Evolutionary conservation across 2,113 vertebrate genomes (phyloP).

Genomic region (Salvator merianae): DNA sequence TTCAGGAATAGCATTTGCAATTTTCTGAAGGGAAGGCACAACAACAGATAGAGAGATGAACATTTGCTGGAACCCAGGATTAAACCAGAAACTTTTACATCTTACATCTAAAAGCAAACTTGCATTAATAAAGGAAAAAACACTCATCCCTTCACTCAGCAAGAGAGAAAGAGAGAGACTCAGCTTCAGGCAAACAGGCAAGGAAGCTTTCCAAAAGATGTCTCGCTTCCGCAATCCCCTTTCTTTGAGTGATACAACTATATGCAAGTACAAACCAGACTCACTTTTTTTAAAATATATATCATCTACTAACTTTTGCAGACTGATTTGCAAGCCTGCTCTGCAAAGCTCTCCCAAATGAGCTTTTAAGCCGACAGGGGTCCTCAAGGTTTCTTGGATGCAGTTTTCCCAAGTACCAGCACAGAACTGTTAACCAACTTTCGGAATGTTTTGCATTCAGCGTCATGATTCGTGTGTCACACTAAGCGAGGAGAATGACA

Average conservation of each 20-base stretch:
- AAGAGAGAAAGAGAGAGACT: not conserved
- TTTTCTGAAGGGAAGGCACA: not conserved
- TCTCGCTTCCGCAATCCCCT: not conserved
- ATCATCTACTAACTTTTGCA: not conserved
- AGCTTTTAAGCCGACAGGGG: not conserved
- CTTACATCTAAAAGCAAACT: not conserved
- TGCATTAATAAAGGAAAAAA: not conserved
- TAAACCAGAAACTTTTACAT: not conserved
- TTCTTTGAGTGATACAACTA: not conserved
- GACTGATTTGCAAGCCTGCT: not conserved
- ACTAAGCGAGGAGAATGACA: slow-evolving; percentile 64
- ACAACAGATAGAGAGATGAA: not conserved
- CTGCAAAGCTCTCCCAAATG: not conserved
- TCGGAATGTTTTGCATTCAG: slow-evolving; percentile 64
- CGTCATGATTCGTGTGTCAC: slow-evolving; percentile 56
- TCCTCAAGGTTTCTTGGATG: slow-evolving; percentile 38
- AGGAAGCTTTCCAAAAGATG: not conserved
- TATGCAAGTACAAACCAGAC: not conserved
- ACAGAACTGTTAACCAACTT: slow-evolving; percentile 50
- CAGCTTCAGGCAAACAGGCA: not conserved
- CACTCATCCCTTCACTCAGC: not conserved
- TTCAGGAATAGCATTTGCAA: not conserved
- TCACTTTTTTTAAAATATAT: not conserved
- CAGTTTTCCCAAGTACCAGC: slow-evolving; percentile 54
- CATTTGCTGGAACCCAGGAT: not conserved